Percentiles rank a stretch among this genome's conserved stretches.
Evolutionary conservation across 1,140 invertebrate genomes (phyloP).

Genomic region (Pseudobourletiella spinata): DNA sequence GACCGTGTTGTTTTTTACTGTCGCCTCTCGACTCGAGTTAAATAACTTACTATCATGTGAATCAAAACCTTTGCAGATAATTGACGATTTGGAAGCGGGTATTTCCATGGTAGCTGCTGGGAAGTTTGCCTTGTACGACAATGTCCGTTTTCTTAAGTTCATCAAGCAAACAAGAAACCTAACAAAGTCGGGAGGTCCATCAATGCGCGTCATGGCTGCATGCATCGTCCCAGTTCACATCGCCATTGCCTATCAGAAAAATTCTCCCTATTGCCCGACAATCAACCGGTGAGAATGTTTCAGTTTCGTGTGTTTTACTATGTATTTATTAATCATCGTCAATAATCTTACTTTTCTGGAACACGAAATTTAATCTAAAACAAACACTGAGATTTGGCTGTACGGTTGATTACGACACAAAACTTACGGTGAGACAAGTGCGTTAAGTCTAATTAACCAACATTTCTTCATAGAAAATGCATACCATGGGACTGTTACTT

Average conservation of each 20-base stretch:
- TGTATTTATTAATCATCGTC: no score
- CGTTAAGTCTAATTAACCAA: no score
- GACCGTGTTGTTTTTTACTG: no score
- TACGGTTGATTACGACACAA: no score
- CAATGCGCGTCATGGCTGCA: slow-evolving; percentile 34
- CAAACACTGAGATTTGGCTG: no score
- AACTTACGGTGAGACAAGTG: no score
- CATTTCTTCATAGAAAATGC: no score
- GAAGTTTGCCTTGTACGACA: slow-evolving; percentile 67
- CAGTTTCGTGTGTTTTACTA: background rate
- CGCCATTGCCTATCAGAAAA: slow-evolving; percentile 34
- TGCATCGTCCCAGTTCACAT: slow-evolving; percentile 35
- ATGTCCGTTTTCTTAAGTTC: slow-evolving; percentile 54
- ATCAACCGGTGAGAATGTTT: slow-evolving; percentile 25
- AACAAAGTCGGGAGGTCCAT: slow-evolving; percentile 21
- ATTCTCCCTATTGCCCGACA: slow-evolving; percentile 24
- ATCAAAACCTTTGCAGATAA: slow-evolving; percentile 40
- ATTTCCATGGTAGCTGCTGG: slow-evolving; percentile 52
- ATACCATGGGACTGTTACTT: no score
- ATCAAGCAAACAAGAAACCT: slow-evolving; percentile 28
- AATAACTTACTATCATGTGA: no score
- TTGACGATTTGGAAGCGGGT: slow-evolving; percentile 22
- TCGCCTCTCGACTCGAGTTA: no score
- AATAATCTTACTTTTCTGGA: no score
- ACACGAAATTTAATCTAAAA: no score